A percentile compares a stretch with the other conserved stretches of the same genome.
Evolutionary conservation across 2,888 invertebrate genomes (phyloP).

Genomic region (Drosophila leonis): DNA sequence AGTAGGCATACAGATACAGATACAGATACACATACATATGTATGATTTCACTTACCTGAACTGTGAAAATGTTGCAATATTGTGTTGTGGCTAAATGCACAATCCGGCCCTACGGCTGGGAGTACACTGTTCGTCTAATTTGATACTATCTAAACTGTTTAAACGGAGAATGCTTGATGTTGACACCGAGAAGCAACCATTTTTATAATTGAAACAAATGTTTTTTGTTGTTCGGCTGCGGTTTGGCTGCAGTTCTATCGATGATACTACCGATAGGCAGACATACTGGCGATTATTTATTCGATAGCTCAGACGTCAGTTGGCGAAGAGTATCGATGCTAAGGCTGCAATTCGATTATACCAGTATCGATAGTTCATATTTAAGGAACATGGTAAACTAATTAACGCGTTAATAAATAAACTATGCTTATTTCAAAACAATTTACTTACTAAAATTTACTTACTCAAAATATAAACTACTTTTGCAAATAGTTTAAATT

Average conservation of each 20-base stretch:
- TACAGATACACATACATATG: slow-evolving; percentile 29
- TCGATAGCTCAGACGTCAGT: slow-evolving; percentile 16
- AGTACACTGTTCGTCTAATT: slow-evolving; percentile 29
- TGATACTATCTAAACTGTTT: slow-evolving; percentile 40
- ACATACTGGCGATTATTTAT: slow-evolving; percentile 19
- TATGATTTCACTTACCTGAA: slow-evolving; percentile 66
- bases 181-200: slow-evolving; percentile 50
- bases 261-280: slow-evolving; percentile 31
- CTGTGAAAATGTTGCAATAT: slow-evolving; percentile 73
- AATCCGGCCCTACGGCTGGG: slow-evolving; percentile 36
- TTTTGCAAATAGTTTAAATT: slow-evolving; percentile 3
- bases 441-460: neutral
- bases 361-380: slow-evolving; percentile 1
- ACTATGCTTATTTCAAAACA: neutral
- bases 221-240: slow-evolving; percentile 73
- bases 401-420: neutral
- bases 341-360: slow-evolving; percentile 30
- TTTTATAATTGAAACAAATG: slow-evolving; percentile 66
- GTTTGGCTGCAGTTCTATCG: slow-evolving; percentile 58
- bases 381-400: neutral
- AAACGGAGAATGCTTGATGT: slow-evolving; percentile 36
- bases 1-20: slow-evolving; percentile 21
- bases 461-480: fast-evolving
- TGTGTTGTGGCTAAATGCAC: slow-evolving; percentile 43
- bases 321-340: slow-evolving; percentile 38